Evolutionary conservation across 2,113 vertebrate genomes (phyloP), one percentile per base, ranked within the genome.

Genomic region (Erpornis zantholeuca): DNA sequence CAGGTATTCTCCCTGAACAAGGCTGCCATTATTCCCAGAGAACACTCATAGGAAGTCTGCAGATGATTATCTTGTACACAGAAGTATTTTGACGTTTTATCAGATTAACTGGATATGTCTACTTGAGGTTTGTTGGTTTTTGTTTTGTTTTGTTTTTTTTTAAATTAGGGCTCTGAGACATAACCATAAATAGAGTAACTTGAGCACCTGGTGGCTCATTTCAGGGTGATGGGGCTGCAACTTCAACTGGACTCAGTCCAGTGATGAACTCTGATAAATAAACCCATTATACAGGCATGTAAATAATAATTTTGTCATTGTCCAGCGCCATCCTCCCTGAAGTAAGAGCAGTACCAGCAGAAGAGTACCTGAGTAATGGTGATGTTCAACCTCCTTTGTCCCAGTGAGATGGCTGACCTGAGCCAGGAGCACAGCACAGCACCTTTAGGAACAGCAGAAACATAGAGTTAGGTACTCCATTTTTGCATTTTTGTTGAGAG

Each of bases 31-130:
- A 91, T 96, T 92, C 87, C 64, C 54, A 5, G 35, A 8, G 4
- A 82, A 56, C 45, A 13, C 35, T 88, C 52, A 8, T 60, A 88
- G 88, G 77, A 97, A 97, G 71, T 75, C 56, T 63, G 47, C 36
- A 65, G 89, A 90, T 95, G 4, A 71, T 70, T 96, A 92, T 86
- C 92, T 87, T 59, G 59, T 33, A 81, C 53, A 59, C 24, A 96
- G 88, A 84, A 82, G 56, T 53, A 92, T 88, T 95, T 70, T 93
- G 91, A 76, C 63, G 8, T 92, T 85, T 92, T 96, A 92, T 96
- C 94, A 96, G 92, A 96, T 94, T 90, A 96, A 91, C 87, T 88
- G 86, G 92, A 93, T 96, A 95, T 5, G 54, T 45, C 65, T 83
- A 27, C 14, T 66, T 45, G 57, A 87, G 61, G 10, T 49, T 78